These are phyloP conservation scores for Drosophila nikananu DNA, from an alignment of 1,140 invertebrate genomes.

Conservation along the genomic window DNA sequence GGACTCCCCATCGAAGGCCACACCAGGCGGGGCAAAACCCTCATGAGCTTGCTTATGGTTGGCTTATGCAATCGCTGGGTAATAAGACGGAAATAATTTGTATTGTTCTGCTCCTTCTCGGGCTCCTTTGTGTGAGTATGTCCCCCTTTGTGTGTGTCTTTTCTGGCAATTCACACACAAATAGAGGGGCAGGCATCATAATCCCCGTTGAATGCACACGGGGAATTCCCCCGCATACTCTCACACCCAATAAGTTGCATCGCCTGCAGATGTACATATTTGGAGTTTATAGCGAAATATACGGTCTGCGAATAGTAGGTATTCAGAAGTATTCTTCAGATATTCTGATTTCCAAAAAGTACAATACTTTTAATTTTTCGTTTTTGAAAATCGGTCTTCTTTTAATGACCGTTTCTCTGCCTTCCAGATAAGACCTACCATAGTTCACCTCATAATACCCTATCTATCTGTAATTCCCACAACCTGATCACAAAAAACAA, in stretches of 20 bases:
- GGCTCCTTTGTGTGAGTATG: not conserved
- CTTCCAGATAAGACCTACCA: not conserved
- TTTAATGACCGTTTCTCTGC: not conserved
- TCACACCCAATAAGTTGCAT: conserved; percentile 33
- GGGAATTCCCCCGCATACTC: conserved; percentile 34
- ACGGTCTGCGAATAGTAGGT: not conserved
- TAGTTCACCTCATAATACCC: conserved; percentile 4
- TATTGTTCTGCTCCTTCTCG: conserved; percentile 48
- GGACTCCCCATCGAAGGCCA: conserved; percentile 41
- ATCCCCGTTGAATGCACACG: conserved; percentile 25
- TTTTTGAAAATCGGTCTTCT: not conserved
- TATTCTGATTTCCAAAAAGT: not conserved
- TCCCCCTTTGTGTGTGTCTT: conserved; percentile 9
- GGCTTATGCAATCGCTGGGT: conserved; percentile 73
- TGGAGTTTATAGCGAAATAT: not conserved
- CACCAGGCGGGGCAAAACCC: conserved; percentile 13
- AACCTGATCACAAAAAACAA: conserved; percentile 8
- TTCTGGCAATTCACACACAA: conserved; percentile 22
- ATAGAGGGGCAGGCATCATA: conserved; percentile 12
- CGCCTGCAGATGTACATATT: not conserved
- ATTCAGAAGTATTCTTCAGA: not conserved
- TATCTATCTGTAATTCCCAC: conserved; percentile 29
- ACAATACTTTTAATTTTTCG: not conserved
- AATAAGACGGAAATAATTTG: conserved; percentile 82
- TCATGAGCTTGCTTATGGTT: conserved; percentile 63